Conservation (phyloP, 2,888 invertebrate genomes). For the Crepidodera aurea region DNA sequence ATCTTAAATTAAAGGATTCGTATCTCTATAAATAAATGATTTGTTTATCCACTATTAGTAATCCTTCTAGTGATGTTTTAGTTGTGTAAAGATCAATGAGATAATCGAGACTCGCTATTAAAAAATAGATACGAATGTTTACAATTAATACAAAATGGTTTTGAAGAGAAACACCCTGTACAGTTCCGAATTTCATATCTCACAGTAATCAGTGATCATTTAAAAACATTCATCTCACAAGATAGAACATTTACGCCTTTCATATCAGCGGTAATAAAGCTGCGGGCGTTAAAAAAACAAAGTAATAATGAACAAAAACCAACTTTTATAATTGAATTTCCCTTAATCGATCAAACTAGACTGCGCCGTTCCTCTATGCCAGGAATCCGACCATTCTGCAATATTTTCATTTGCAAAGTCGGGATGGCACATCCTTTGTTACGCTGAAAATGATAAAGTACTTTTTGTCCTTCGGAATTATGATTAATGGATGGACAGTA, state of each 20-base stretch:
- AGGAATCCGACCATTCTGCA: constrained; percentile 25
- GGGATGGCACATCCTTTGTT: constrained; percentile 45
- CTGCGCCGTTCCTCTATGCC: constrained; percentile 15
- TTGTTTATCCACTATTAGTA: too few relatives aligned
- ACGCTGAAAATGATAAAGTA: constrained; percentile 54
- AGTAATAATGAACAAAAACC: constrained; percentile 21
- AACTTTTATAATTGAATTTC: constrained; percentile 31
- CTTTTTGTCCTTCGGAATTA: constrained; percentile 53
- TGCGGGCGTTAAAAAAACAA: constrained; percentile 7
- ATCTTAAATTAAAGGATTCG: too few relatives aligned
- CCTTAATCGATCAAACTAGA: constrained; percentile 31
- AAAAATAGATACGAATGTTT: too few relatives aligned
- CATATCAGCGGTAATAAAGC: constrained; percentile 9
- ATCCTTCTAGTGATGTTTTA: too few relatives aligned
- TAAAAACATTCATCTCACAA: background rate
- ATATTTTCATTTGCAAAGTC: constrained; percentile 41
- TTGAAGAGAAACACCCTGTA: too few relatives aligned
- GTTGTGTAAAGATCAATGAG: too few relatives aligned
- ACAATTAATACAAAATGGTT: too few relatives aligned
- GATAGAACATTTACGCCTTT: constrained; percentile 10
- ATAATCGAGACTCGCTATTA: too few relatives aligned
- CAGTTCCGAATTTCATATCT: background rate
- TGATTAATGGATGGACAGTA: constrained; percentile 45
- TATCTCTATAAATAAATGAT: too few relatives aligned
- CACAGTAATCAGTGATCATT: background rate